Base-by-base conservation (phyloP, 2,797 vertebrate species). In the Lutjanus campechanus region DNA sequence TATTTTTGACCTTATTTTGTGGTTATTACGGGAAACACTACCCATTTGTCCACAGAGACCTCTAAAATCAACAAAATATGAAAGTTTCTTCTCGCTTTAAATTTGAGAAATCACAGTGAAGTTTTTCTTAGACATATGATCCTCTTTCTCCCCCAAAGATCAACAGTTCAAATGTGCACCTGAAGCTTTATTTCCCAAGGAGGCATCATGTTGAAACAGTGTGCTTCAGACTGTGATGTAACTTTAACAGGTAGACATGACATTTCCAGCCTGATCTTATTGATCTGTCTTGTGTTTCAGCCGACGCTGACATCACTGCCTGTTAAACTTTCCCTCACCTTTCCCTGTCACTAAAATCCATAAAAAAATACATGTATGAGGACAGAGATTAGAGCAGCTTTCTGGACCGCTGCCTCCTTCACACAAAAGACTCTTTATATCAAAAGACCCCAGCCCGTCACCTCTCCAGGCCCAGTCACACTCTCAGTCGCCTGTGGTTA, bases 251-350 rank as follows among this genome's bases (percentile, higher is more conserved):
- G 86, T 79, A 84, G 74, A 83, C 73, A 6, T 71, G 64, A 74
- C 69, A 69, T 87, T 79, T 86, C 58, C 73, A 79, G 51, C 36
- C 68, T 83, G 62, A 92, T 86, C 79, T 85, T 81, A 90, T 83
- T 90, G 87, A 87, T 90, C 79, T 77, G 54, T 81, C 70, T 69
- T 78, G 60, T 88, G 76, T 93, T 92, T 85, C 82, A 84, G 74
- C 55, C 13, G 4, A 53, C 17, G 8, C 69, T 90, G 77, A 89
- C 84, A 88, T 90, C 89, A 83, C 80, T 58, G 69, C 71, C 83
- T 85, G 73, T 69, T 93, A 63, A 93, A 94, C 93, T 92, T 88
- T 87, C 73, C 81, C 70, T 93, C 90, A 91, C 90, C 90, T 92
- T 77, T 82, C n/a, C 19, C 67, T 17, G 16, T 54, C 6, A 84